Evolutionary conservation across 2,888 invertebrate genomes (phyloP), one percentile per base, ranked within the genome.

Genomic region (Eledona agricola): DNA sequence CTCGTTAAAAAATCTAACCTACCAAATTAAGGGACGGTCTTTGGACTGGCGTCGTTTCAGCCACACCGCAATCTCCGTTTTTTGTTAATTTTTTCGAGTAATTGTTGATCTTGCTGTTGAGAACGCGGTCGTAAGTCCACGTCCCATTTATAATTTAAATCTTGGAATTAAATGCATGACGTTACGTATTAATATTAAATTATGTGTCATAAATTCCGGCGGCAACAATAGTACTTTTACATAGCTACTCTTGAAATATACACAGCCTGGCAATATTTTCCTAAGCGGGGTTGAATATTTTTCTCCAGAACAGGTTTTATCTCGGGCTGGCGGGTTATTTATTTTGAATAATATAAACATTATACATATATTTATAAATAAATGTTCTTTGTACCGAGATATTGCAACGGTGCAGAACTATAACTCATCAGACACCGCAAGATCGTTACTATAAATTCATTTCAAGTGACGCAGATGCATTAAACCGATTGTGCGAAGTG

Each of bases 341-440:
- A 66, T 68, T 67, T 54, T 67, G 65, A 66, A 69, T 69, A 67
- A 69, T 65, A 68, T 68, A 64, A 64, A 70, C 67, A 66, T 67
- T 38, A 65, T 62, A 64, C 65, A 64, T 67, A 65, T 59, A 60
- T 64, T 57, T 63, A 60, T 66, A 67, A 63, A 69, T 65, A 64
- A 65, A 64, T 63, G 57, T 59, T 63, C 55, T 62, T 62, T 64
- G 63, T 64, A 49, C 55, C 55, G 57, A 55, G 42, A 58, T 64
- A 62, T 61, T 63, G 55, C 51, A 47, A 55, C 51, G 51, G 55
- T 62, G 63, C 59, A 58, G 57, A 61, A 64, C 60, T 55, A 64
- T 65, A 65, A 66, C 53, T 65, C 62, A 62, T 59, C 58, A 42
- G 35, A 35, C 28, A 43, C 51, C 45, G 22, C 50, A 43, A 56